A percentile compares a stretch with the other conserved stretches of the same genome.
Conservation (phyloP, 1,140 invertebrate species). For the Metaphire vulgaris region DNA sequence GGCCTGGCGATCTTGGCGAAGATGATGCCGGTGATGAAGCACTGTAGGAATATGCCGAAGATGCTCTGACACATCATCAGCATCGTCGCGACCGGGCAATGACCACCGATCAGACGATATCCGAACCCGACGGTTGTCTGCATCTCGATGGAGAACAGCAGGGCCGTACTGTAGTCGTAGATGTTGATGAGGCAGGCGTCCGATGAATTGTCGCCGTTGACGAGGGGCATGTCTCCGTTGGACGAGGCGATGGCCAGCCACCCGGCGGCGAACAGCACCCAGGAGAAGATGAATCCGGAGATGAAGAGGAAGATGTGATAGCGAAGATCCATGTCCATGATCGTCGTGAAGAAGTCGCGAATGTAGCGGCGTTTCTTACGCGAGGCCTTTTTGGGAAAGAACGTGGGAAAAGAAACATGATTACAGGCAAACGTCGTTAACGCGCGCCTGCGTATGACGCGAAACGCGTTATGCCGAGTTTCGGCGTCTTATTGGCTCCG, state of each 20-base stretch:
- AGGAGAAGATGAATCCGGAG: slow-evolving; percentile 43
- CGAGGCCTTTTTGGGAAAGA: no score
- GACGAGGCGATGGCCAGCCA: slow-evolving; percentile 44
- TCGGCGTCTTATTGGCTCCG: no score
- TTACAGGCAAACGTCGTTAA: no score
- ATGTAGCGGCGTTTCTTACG: slow-evolving; percentile 43
- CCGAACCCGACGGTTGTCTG: slow-evolving; percentile 51
- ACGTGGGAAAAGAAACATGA: no score
- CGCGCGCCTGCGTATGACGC: no score
- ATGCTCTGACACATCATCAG: slow-evolving; percentile 27
- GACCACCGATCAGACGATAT: slow-evolving; percentile 60
- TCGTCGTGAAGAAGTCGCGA: slow-evolving; percentile 70
- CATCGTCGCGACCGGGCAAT: slow-evolving; percentile 15
- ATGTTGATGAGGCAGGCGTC: slow-evolving; percentile 39
- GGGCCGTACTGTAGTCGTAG: slow-evolving; percentile 33
- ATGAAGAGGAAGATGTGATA: slow-evolving; percentile 43
- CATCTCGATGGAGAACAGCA: slow-evolving; percentile 48
- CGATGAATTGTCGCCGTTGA: slow-evolving; percentile 38
- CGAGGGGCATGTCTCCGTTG: slow-evolving; percentile 48
- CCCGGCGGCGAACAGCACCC: slow-evolving; percentile 45
- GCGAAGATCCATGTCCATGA: slow-evolving; percentile 56
- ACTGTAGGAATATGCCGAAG: slow-evolving; percentile 31
- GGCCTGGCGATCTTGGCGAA: slow-evolving; percentile 30
- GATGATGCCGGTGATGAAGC: slow-evolving; percentile 28
- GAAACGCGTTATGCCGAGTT: no score